phyloP scores from a whole-genome alignment of 2,888 invertebrate genomes.

The Pecten maximus region DNA sequence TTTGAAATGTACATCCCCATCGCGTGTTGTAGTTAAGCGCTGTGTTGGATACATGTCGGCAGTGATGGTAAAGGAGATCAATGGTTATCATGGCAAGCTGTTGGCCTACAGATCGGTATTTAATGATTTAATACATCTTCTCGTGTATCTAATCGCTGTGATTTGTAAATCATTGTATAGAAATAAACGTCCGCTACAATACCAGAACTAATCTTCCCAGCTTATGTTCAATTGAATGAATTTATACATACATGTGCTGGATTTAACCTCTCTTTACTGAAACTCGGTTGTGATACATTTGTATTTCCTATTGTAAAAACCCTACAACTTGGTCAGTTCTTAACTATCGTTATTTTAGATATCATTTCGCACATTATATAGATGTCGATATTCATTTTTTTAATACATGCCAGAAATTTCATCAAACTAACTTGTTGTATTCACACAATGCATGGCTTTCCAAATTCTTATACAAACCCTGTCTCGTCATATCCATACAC shows the following conservation, averaged over 20 bases:
- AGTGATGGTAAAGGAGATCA: neutral
- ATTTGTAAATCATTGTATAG: neutral
- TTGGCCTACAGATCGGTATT: neutral
- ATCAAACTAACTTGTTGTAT: too few species aligned
- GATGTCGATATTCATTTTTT: too few species aligned
- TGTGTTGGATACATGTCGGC: neutral
- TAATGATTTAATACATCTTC: neutral
- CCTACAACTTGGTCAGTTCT: too few species aligned
- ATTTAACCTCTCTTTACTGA: neutral
- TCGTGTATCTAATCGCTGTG: neutral
- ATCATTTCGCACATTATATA: too few species aligned
- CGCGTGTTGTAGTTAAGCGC: neutral
- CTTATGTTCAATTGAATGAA: neutral
- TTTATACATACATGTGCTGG: neutral
- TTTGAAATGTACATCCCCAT: neutral
- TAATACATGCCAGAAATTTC: too few species aligned
- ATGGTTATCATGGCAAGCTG: neutral
- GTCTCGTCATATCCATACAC: too few species aligned
- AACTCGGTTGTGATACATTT: neutral
- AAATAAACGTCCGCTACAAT: neutral
- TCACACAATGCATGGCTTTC: too few species aligned
- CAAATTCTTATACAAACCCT: too few species aligned
- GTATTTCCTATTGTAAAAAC: neutral
- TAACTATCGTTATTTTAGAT: too few species aligned
- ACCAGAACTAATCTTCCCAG: neutral